Conservation (phyloP, 2,797 vertebrate genomes). For the Triplophysa bombifrons region DNA sequence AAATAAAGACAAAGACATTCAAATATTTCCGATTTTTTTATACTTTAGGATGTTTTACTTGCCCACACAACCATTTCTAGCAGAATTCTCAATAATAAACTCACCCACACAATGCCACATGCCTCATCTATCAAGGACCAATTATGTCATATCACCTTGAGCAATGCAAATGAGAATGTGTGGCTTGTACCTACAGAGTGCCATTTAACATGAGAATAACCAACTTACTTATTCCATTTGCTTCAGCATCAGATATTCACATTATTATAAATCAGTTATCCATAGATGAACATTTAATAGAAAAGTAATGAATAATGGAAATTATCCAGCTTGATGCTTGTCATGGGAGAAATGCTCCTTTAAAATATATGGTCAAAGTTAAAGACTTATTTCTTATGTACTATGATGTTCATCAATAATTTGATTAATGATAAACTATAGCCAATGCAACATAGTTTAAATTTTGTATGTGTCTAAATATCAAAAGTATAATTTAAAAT, state of each 20-base stretch:
- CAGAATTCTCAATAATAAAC: slow-evolving; percentile 4
- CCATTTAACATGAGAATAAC: background rate
- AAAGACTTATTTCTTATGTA: too few relatives aligned
- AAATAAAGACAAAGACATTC: slow-evolving; percentile 8
- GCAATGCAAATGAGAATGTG: slow-evolving; percentile 11
- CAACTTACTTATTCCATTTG: background rate
- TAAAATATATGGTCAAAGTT: too few relatives aligned
- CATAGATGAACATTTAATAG: background rate
- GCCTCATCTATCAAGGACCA: background rate
- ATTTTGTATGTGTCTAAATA: background rate
- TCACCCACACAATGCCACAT: slow-evolving; percentile 5
- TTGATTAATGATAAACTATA: too few relatives aligned
- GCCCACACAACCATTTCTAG: background rate
- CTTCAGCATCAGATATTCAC: background rate
- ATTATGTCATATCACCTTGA: slow-evolving; percentile 25
- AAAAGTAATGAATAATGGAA: background rate
- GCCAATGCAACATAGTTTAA: background rate
- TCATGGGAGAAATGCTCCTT: background rate
- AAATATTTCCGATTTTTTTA: background rate
- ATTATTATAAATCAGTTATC: background rate
- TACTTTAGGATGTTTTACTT: background rate
- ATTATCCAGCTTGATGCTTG: background rate
- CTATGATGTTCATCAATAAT: too few relatives aligned
- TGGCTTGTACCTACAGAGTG: background rate
- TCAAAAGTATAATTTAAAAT: background rate